Percentiles rank a stretch among this genome's conserved stretches.
Conservation (phyloP, 2,797 vertebrate genomes). For the Pangasius krempfi region DNA sequence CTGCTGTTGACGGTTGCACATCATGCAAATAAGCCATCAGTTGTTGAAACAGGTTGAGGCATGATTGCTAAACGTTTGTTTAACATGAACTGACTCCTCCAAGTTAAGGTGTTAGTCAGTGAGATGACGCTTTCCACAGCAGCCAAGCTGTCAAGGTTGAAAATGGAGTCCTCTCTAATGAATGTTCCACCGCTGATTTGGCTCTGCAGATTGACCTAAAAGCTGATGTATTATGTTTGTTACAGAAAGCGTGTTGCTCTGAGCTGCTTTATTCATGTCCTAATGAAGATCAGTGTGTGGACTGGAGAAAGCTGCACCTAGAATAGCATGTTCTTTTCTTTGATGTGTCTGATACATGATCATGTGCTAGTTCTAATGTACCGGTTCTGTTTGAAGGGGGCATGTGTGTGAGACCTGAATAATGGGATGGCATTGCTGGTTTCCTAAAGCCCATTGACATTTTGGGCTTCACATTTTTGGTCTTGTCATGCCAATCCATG, state of each 20-base stretch:
- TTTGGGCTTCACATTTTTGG: slow-evolving; percentile 63
- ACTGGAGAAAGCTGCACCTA: slow-evolving; percentile 13
- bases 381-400: slow-evolving; percentile 19
- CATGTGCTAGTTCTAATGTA: slow-evolving; percentile 36
- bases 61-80: slow-evolving; percentile 11
- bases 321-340: slow-evolving; percentile 16
- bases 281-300: slow-evolving; percentile 14
- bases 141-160: slow-evolving; percentile 24
- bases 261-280: slow-evolving; percentile 15
- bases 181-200: slow-evolving; percentile 55
- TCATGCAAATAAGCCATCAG: background rate
- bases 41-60: slow-evolving; percentile 4
- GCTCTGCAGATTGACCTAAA: slow-evolving; percentile 40
- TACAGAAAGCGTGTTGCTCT: slow-evolving; percentile 23
- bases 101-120: background rate
- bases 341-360: slow-evolving; percentile 29
- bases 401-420: slow-evolving; percentile 21
- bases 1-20: slow-evolving; percentile 5
- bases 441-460: slow-evolving; percentile 41
- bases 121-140: background rate
- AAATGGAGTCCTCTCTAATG: slow-evolving; percentile 1
- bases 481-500: slow-evolving; percentile 68
- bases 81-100: background rate
- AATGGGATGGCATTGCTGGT: slow-evolving; percentile 7
- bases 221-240: slow-evolving; percentile 32